A percentile compares a stretch with the other conserved stretches of the same genome.
phyloP scores from a whole-genome alignment of 2,113 vertebrate genomes.

The Chamaetylas fuelleborni region DNA sequence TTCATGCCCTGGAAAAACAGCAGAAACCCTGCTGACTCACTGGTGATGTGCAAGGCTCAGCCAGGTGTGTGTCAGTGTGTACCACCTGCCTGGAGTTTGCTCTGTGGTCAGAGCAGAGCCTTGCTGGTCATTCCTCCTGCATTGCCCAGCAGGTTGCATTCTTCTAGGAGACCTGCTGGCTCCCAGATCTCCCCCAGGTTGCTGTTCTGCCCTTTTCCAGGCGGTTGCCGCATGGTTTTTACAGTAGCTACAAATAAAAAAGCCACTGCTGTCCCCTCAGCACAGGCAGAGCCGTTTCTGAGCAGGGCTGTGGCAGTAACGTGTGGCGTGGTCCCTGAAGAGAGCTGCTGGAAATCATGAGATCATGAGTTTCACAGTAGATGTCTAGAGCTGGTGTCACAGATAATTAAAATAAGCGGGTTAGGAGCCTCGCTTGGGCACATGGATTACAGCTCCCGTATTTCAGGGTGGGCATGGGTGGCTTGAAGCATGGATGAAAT shows the following conservation, averaged over 20 bases:
- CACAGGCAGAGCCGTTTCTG: background rate
- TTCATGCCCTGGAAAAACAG: background rate
- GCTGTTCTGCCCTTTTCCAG: background rate
- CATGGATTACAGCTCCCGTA: background rate
- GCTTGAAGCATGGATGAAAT: background rate
- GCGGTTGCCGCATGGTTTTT: background rate
- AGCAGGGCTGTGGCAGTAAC: background rate
- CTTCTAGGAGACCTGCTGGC: background rate
- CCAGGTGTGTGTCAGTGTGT: too few relatives aligned
- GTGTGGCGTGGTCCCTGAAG: background rate
- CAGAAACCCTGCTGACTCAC: fast-evolving
- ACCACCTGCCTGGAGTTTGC: background rate
- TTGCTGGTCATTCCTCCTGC: background rate
- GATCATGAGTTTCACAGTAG: background rate
- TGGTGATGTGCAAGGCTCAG: background rate
- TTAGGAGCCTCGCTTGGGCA: background rate
- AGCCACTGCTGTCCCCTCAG: background rate
- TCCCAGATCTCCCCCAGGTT: background rate
- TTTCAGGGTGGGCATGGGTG: background rate
- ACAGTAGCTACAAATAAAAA: conserved; percentile 13
- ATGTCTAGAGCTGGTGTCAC: background rate
- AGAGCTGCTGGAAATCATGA: conserved; percentile 6
- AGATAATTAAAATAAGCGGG: background rate
- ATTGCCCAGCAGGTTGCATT: background rate
- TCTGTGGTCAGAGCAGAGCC: background rate